phyloP scores from a whole-genome alignment of 92 coral and sea anemone genomes.

The Palythoa grandis region DNA sequence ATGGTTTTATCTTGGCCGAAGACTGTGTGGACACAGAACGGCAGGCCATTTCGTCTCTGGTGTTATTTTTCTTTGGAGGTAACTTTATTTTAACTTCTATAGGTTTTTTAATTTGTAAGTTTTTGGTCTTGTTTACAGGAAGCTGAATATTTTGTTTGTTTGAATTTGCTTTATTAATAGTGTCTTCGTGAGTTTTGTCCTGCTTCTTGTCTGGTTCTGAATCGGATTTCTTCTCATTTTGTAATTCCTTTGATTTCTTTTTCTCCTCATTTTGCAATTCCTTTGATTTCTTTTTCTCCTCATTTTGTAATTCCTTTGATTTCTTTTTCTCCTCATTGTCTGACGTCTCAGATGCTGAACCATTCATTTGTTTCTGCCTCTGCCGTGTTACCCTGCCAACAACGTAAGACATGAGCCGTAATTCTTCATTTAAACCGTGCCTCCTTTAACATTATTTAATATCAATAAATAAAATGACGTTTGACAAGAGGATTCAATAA shows the following conservation, averaged over 20 bases:
- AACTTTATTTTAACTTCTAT: neutral
- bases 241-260: neutral
- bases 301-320: neutral
- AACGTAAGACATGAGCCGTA: neutral
- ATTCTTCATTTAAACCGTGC: no score
- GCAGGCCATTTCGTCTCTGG: neutral
- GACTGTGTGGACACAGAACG: slow-evolving; percentile 33
- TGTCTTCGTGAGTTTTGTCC: neutral
- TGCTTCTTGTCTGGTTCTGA: slow-evolving; percentile 19
- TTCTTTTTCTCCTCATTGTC: slow-evolving; percentile 34
- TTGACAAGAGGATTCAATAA: no score
- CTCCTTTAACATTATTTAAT: no score
- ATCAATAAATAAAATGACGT: no score
- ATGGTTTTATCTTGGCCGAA: slow-evolving; percentile 22
- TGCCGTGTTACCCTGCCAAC: slow-evolving; percentile 28
- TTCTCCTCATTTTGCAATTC: slow-evolving; percentile 1
- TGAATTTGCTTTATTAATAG: neutral
- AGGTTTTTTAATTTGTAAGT: slow-evolving; percentile 9
- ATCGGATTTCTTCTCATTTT: slow-evolving; percentile 5
- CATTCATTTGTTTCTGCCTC: slow-evolving; percentile 21
- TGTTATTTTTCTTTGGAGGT: neutral
- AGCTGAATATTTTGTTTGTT: neutral
- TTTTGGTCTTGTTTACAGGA: neutral
- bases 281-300: slow-evolving; percentile 14
- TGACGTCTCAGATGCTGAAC: neutral